Evolutionary conservation across 2,888 invertebrate species (phyloP).

Genomic region (Linnaemya vulpina): DNA sequence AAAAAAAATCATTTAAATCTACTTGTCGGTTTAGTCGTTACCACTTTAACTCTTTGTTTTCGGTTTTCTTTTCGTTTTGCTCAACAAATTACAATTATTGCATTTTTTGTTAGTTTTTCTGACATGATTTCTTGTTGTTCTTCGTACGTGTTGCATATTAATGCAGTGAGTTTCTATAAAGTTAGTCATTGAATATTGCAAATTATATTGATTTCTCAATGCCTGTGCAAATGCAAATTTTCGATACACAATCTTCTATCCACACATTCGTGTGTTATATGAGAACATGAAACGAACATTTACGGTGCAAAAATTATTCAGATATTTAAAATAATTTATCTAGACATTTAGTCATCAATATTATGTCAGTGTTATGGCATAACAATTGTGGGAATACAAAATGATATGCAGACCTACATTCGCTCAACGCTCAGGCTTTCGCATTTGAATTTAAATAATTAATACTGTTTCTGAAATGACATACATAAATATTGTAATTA

Average conservation of each 20-base stretch:
- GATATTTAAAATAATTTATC: constrained; percentile 1
- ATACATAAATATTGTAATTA: no score
- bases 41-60: no score
- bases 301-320: constrained; percentile 14
- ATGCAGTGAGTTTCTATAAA: constrained; percentile 6
- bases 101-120: constrained; percentile 43
- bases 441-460: no score
- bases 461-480: no score
- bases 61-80: background rate
- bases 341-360: constrained; percentile 35
- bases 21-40: no score
- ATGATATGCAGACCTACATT: no score
- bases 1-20: no score
- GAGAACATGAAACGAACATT: constrained; percentile 19
- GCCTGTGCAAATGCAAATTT: constrained; percentile 12
- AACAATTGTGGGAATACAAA: no score
- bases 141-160: constrained; percentile 26
- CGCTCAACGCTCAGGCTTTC: no score
- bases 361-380: constrained; percentile 5
- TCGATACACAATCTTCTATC: background rate
- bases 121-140: constrained; percentile 51
- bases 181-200: constrained; percentile 62
- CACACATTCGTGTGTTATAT: background rate
- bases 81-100: constrained; percentile 47
- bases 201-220: constrained; percentile 48